Base-by-base conservation (phyloP, 2,888 invertebrate genomes). In the Antitype chi region DNA sequence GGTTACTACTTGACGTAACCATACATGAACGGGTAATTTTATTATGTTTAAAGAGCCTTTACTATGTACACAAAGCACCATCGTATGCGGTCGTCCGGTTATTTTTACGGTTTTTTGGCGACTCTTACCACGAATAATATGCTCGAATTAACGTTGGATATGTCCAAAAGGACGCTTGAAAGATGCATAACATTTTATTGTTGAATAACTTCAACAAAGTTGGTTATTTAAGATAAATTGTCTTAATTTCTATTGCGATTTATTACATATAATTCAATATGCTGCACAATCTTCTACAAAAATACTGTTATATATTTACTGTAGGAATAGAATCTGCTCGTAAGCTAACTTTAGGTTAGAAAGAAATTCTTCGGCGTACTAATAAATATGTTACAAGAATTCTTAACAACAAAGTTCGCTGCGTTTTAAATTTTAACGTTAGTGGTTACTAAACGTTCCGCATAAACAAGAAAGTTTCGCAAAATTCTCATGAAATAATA, bases 401-500 rank as follows among this genome's bases (percentile, higher is more conserved):
- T 72, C 76, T 67, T 74, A 75, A 72, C 60, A 78, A 69, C 74
- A 76, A 84, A 88, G 49, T 84, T 85, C 7, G 38, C 38, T 72
- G 52, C 52, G 70, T 77, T 83, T 77, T 76, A 84, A 85, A 87
- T 82, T 81, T 69, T 77, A 80, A 64, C 68, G 60, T 80, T 82
- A 82, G 74, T 81, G 79, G 80, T 85, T 78, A 83, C 76, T 72
- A 82, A 86, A 85, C 72, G 73, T 63, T 84, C 67, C 69, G 84
- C 78, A 82, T 74, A 87, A 90, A 85, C 83, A 88, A 80, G 70
- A 87, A 87, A 88, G 69, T 88, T 87, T 86, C 64, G 47, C 70
- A 66, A 85, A 83, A 87, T 88, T 88, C 84, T 85, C 80, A 87
- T 89, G 77, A 87, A 90, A 90, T 81, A 74, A 87, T 89, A 88